A percentile compares a stretch with the other conserved stretches of the same genome.
Evolutionary conservation across 2,797 vertebrate species (phyloP).

Genomic region (Sebastolobus alascanus): DNA sequence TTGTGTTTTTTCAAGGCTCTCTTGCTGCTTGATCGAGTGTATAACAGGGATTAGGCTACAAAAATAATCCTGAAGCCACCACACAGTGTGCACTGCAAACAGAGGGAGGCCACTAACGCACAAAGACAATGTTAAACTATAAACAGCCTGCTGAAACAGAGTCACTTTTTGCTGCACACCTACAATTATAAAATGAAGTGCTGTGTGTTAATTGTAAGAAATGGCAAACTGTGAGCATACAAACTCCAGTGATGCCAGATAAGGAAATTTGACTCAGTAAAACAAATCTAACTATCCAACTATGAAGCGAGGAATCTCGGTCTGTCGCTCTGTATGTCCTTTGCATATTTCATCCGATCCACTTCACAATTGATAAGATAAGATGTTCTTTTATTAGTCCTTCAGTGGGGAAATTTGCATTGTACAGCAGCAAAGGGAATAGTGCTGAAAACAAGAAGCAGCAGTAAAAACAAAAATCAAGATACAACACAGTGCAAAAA

Average conservation of each 20-base stretch:
- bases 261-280: background rate
- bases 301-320: no score
- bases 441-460: no score
- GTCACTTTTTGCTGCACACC: background rate
- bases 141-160: slow-evolving; percentile 1
- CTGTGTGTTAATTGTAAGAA: background rate
- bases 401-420: no score
- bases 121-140: slow-evolving; percentile 19
- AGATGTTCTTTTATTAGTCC: no score
- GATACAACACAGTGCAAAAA: no score
- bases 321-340: no score
- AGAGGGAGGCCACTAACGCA: slow-evolving; percentile 10
- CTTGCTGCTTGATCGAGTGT: slow-evolving; percentile 43
- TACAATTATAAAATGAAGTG: background rate
- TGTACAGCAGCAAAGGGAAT: no score
- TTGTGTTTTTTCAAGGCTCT: slow-evolving; percentile 32
- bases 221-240: background rate
- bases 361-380: no score
- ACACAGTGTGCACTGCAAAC: slow-evolving; percentile 29
- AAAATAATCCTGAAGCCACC: slow-evolving; percentile 49
- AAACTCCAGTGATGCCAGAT: background rate
- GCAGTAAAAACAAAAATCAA: no score
- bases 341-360: no score
- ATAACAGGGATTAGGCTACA: slow-evolving; percentile 47
- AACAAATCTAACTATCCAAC: background rate